These are phyloP conservation scores for Glaucidium brasilianum DNA, from an alignment of 2,113 vertebrate genomes.

Conservation along the genomic window DNA sequence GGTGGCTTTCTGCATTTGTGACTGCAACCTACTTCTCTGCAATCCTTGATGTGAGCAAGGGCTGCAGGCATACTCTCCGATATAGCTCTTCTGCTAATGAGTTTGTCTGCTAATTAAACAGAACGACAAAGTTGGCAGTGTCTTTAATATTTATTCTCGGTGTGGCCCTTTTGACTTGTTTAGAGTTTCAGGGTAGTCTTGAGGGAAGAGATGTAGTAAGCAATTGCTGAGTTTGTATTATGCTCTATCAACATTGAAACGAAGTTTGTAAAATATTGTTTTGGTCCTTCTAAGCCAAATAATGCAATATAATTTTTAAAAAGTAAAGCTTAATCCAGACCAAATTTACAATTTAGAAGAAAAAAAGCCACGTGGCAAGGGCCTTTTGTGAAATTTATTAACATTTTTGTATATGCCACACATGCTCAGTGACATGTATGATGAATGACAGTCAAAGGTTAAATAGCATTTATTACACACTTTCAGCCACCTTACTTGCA, in stretches of 20 bases:
- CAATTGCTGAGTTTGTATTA: conserved; percentile 13
- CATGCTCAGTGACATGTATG: not conserved
- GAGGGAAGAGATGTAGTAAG: not conserved
- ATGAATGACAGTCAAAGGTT: not conserved
- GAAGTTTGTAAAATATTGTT: conserved; percentile 14
- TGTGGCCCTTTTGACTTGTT: conserved; percentile 15
- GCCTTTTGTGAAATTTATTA: not conserved
- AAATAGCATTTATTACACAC: not conserved
- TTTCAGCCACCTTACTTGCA: not conserved
- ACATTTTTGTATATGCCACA: not conserved
- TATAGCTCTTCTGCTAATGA: conserved; percentile 45
- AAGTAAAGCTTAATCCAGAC: not conserved
- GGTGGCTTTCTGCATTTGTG: conserved; percentile 22
- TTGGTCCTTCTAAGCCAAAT: conserved; percentile 2
- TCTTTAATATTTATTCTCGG: conserved; percentile 58
- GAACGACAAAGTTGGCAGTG: not conserved
- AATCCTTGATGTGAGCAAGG: conserved; percentile 18
- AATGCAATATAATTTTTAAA: not conserved
- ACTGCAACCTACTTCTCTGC: conserved; percentile 43
- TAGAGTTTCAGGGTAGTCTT: conserved; percentile 60
- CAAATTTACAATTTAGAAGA: not conserved
- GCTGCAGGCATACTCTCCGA: conserved; percentile 42
- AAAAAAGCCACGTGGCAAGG: not conserved
- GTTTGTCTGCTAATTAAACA: conserved; percentile 47
- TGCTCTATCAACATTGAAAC: conserved; percentile 45